Base-by-base conservation (phyloP, 2,797 vertebrate genomes). In the Synaphobranchus kaupii region DNA sequence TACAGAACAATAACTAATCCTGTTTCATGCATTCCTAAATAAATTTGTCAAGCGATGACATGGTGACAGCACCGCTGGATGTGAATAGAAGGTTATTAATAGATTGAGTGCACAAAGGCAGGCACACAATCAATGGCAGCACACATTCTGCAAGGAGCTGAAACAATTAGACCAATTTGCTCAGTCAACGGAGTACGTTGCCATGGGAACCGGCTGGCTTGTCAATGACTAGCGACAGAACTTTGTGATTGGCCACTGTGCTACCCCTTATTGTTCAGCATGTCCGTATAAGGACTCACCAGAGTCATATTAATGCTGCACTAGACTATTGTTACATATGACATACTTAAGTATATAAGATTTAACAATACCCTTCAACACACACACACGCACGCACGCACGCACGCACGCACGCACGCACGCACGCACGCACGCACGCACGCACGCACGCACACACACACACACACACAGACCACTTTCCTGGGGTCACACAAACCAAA, bases 151-250 rank as follows among this genome's bases (percentile, higher is more conserved):
- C 12, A 44, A 63, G 83, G 34, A 39, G 34, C 28, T 60, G 54
- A 84, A 84, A 84, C 54, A 84, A 58, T 84, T 84, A 39, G 83
- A 85, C 84, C 58, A 85, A 68, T 85, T 85, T 66, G 84, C 63
- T 66, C 58, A 50, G 84, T 85, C 58, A 85, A 66, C 60, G 68
- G 60, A 39, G n/a, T 68, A 12, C 25, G 58, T 85, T 85, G 84
- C 58, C 60, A 85, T 85, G 84, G 84, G 20, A 85, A 68, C 84
- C 13, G 20, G 39, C 84, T 68, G 56, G 34, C 25, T 63, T 85
- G 34, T 63, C 66, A 63, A 56, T 63, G 63, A 15, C 20, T 22
- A 39, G 50, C 6, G 84, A 84, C 56, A 66, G 58, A 66, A 66
- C 58, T 84, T 47, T 68, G 81, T 56, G 81, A n/a, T 52, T 83